These are phyloP conservation scores for Hydrochoerus hydrochaeris DNA, from an alignment of 2,113 vertebrate genomes.

Conservation along the genomic window DNA sequence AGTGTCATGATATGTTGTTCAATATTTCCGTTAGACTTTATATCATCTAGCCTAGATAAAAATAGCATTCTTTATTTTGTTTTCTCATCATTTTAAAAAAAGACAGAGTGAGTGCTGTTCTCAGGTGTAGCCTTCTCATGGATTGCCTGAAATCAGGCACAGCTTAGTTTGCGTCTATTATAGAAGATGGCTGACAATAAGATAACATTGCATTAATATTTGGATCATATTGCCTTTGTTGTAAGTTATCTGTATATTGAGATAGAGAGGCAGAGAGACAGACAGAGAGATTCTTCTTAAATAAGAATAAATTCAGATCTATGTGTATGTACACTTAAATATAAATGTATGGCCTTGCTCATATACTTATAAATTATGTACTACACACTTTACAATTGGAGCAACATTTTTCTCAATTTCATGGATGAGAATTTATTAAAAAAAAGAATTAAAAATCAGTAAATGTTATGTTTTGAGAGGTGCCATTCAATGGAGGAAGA, in stretches of 20 bases:
- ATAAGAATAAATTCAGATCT: background rate
- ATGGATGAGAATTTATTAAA: background rate
- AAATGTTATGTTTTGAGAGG: background rate
- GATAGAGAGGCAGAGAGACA: background rate
- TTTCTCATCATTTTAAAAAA: background rate
- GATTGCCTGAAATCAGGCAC: background rate
- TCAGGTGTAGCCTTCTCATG: rapidly evolving
- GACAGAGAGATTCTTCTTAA: background rate
- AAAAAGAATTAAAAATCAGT: background rate
- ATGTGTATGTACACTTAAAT: background rate
- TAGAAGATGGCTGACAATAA: background rate
- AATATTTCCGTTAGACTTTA: background rate
- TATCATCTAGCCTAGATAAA: background rate
- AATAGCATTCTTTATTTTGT: background rate
- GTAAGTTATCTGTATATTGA: background rate
- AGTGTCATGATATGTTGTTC: background rate
- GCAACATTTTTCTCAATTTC: background rate
- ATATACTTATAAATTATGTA: background rate
- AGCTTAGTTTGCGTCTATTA: background rate
- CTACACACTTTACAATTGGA: background rate
- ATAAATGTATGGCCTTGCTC: background rate
- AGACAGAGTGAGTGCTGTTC: background rate
- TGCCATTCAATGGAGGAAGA: background rate
- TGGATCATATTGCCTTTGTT: background rate
- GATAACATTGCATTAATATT: background rate